Conservation (phyloP, 2,888 invertebrate genomes). For the Aromia moschata region DNA sequence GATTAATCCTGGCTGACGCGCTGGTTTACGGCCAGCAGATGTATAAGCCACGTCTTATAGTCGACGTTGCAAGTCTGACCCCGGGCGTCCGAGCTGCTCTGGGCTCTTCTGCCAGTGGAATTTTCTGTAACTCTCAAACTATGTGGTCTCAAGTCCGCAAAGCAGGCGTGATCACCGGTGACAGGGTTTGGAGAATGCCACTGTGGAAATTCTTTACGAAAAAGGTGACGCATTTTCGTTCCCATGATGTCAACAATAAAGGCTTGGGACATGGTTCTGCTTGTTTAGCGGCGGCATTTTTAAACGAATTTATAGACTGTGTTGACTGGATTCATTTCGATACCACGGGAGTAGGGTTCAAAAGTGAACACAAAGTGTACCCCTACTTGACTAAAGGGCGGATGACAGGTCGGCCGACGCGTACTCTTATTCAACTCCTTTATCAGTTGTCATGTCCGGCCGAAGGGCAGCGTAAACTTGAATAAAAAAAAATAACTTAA, state of each 20-base stretch:
- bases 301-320: constrained; percentile 67
- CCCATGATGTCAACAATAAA: constrained; percentile 60
- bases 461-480: constrained; percentile 52
- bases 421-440: constrained; percentile 64
- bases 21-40: constrained; percentile 61
- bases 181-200: constrained; percentile 72
- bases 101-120: constrained; percentile 67
- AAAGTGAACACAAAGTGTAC: constrained; percentile 64
- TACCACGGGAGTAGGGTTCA: constrained; percentile 68
- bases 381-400: constrained; percentile 66
- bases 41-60: constrained; percentile 69
- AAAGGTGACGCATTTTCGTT: constrained; percentile 59
- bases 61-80: constrained; percentile 78
- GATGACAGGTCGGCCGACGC: constrained; percentile 65
- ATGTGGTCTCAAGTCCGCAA: constrained; percentile 65
- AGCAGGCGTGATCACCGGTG: constrained; percentile 68
- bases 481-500: constrained; percentile 37
- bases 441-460: constrained; percentile 61
- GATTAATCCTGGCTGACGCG: constrained; percentile 58
- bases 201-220: constrained; percentile 67
- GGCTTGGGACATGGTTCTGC: constrained; percentile 58
- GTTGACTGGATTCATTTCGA: constrained; percentile 71
- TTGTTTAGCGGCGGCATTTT: constrained; percentile 60
- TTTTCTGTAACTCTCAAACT: constrained; percentile 65
- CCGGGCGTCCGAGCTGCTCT: constrained; percentile 66